phyloP scores from a whole-genome alignment of 2,797 vertebrate genomes.

The Dendrocincla tyrannina region DNA sequence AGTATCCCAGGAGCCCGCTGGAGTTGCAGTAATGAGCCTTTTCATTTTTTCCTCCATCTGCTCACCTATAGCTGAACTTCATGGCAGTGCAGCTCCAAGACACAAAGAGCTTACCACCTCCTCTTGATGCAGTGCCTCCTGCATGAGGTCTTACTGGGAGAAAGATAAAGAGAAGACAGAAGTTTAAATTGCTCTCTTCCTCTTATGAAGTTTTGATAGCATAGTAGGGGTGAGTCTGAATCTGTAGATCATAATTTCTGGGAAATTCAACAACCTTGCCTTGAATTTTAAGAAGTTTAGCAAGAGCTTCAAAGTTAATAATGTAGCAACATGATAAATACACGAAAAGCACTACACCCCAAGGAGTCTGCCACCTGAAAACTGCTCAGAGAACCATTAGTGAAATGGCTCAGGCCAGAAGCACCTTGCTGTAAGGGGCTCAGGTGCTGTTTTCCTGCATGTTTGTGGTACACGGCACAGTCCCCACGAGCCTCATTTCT shows the following conservation, averaged over 20 bases:
- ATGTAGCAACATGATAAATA: neutral
- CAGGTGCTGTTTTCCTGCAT: neutral
- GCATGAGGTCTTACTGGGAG: neutral
- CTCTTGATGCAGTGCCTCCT: neutral
- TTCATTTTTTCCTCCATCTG: neutral
- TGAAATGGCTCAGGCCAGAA: neutral
- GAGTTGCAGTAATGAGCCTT: neutral
- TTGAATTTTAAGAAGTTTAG: neutral
- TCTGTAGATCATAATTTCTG: neutral
- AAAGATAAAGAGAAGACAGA: neutral
- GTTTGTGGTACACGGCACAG: accelerated
- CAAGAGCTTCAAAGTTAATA: neutral
- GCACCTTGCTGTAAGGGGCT: neutral
- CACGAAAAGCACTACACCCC: neutral
- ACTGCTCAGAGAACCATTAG: neutral
- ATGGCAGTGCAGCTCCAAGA: neutral
- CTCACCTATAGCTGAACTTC: neutral
- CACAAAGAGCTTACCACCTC: neutral
- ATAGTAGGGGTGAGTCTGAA: neutral
- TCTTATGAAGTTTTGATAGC: neutral
- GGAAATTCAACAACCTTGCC: neutral
- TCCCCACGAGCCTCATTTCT: accelerated
- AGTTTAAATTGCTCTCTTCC: neutral
- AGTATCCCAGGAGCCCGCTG: neutral
- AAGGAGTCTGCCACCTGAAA: neutral